These are phyloP conservation scores for Egretta garzetta DNA, from an alignment of 2,113 vertebrate species.

Conservation along the genomic window DNA sequence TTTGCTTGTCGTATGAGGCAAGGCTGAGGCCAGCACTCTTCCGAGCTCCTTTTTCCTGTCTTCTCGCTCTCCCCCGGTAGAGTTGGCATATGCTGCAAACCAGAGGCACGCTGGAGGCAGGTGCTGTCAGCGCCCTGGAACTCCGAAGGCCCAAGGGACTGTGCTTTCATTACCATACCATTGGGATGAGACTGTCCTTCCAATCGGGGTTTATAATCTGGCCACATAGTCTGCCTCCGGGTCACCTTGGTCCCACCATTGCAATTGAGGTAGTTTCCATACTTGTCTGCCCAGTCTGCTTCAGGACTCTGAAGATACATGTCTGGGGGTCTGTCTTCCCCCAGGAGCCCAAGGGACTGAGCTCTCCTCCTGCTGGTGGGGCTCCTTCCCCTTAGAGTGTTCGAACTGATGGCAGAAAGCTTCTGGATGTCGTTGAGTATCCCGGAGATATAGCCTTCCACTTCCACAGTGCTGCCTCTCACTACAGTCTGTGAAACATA, in stretches of 20 bases:
- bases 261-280: conserved; percentile 81
- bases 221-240: conserved; percentile 85
- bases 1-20: conserved; percentile 79
- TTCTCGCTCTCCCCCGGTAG: conserved; percentile 62
- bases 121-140: conserved; percentile 67
- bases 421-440: conserved; percentile 94
- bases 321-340: conserved; percentile 85
- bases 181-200: conserved; percentile 84
- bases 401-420: conserved; percentile 94
- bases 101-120: conserved; percentile 58
- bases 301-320: conserved; percentile 88
- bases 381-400: conserved; percentile 91
- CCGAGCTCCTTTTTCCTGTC: conserved; percentile 63
- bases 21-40: conserved; percentile 83
- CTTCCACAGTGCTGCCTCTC: conserved; percentile 88
- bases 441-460: conserved; percentile 92
- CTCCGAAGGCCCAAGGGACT: conserved; percentile 84
- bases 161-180: conserved; percentile 86
- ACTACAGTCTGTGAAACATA: conserved; percentile 87
- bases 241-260: conserved; percentile 82
- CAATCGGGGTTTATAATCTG: conserved; percentile 82
- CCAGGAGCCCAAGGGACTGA: conserved; percentile 90
- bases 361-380: conserved; percentile 89
- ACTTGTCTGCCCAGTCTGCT: conserved; percentile 80
- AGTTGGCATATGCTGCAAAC: background rate